Base-by-base conservation (phyloP, 2,113 vertebrate species). In the Podilymbus podiceps region DNA sequence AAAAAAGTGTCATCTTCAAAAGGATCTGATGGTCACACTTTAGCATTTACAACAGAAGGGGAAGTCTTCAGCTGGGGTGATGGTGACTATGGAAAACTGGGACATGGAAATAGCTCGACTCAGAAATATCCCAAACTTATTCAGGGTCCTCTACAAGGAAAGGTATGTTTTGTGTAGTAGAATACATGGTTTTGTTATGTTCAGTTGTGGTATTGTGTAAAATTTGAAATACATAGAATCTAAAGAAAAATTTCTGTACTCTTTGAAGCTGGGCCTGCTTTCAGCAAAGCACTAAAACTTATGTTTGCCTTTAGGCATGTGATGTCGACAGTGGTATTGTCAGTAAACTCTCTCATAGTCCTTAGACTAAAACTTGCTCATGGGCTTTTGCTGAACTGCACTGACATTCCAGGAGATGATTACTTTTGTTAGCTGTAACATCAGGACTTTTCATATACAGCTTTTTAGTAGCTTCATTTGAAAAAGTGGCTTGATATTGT, bases 61-160 rank as follows among this genome's bases (percentile, higher is more conserved):
- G 98, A 99, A 96, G 98, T 99, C 88, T 99, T 99, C 98, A 99
- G 98, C 90, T 99, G 98, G 98, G 98, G 98, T 87, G 98, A 99
- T 4, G 98, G 98, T 46, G 98, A 99, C 94, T 99, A 99, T 63
- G 98, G 98, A 73, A 99, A 99, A 94, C 90, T 99, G 50, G 98
- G 98, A 88, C 98, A 99, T 63, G 98, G 98, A 92, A 99, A 99
- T 67, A 99, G 98, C 93, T 99, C 98, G 59, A 99, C 98, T 56
- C 98, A 99, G 96, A 99, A 99, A 85, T 99, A 99, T 58, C 98
- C 98, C 83, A 99, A 99, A 90, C 98, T 99, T 84, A 99, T 99
- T 96, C 98, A 98, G 95, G 98, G 98, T 18, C 98, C 98, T 80
- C 95, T 99, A 50, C 98, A 99, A 90, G 98, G 98, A 94, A 99